These are phyloP conservation scores for Quadriops clusia DNA, from an alignment of 2,888 invertebrate species.

Conservation along the genomic window DNA sequence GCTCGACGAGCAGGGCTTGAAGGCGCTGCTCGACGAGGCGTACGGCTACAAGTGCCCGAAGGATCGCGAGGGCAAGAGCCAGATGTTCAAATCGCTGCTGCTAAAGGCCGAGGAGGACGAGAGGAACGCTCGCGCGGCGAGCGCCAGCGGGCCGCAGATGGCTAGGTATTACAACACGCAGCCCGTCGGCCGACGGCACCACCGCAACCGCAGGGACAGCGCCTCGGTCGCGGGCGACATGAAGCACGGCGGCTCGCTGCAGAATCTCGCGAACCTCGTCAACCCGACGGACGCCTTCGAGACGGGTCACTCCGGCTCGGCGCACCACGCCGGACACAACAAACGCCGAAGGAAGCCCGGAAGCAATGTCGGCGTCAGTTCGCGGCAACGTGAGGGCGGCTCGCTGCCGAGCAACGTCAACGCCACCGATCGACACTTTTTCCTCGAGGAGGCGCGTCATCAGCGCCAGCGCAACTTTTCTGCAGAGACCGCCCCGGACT, in stretches of 20 bases:
- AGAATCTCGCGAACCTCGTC: constrained; percentile 45
- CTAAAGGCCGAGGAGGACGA: constrained; percentile 69
- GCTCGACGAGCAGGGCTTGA: constrained; percentile 64
- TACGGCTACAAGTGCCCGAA: constrained; percentile 74
- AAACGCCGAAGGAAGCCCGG: constrained; percentile 29
- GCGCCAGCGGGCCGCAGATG: constrained; percentile 36
- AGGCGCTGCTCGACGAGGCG: constrained; percentile 71
- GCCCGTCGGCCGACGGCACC: constrained; percentile 32
- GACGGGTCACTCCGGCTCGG: constrained; percentile 28
- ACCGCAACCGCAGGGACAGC: constrained; percentile 29
- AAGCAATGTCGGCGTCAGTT: constrained; percentile 33
- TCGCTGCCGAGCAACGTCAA: constrained; percentile 36
- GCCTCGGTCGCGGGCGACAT: constrained; percentile 41
- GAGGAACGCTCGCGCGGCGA: constrained; percentile 44
- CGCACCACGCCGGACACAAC: constrained; percentile 15
- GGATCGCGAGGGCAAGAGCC: constrained; percentile 75
- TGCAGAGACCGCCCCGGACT: constrained; percentile 1
- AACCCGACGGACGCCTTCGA: too few species aligned
- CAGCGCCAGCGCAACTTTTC: constrained; percentile 12
- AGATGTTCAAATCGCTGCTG: constrained; percentile 69
- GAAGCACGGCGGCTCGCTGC: constrained; percentile 45
- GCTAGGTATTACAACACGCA: constrained; percentile 38
- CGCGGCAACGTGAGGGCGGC: constrained; percentile 52
- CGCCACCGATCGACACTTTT: constrained; percentile 27
- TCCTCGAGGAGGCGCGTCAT: constrained; percentile 29